Evolutionary conservation across 2,797 vertebrate species (phyloP), one percentile per base, ranked within the genome.

Genomic region (Pelobates cultripes): DNA sequence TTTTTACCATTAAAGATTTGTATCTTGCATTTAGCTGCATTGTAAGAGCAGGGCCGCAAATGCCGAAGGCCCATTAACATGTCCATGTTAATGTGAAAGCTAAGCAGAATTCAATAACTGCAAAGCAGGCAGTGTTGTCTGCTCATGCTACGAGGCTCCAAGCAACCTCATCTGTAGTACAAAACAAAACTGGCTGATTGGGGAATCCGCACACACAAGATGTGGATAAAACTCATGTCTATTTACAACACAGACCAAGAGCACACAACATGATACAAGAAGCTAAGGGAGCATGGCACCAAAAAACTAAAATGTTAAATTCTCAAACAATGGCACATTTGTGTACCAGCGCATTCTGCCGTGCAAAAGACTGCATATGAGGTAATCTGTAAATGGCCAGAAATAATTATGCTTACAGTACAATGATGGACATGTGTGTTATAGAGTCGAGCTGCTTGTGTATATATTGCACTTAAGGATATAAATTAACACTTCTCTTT

Each of bases 321-420:
- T 85, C 43, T 82, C 81, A 86, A 83, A 0, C 82, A 88, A 87
- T 90, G 90, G 91, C 90, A 93, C 86, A 17, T 79, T 86, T 45
- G 4, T 61, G 86, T 91, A 87, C 84, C 89, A 79, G 69, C 89
- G 89, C 86, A 88, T 79, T 83, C 77, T 86, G 85, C 87, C 87
- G 89, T 93, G 91, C 92, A 93, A 91, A 89, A 81, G 86, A 79
- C 87, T 85, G 87, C 88, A 85, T 86, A 80, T 89, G 93, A 93
- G 92, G 93, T 93, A 85, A 86, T 86, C 88, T 4, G 17, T 67
- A 61, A 83, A 79, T 85, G 86, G 89, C 87, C 89, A 92, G 88
- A 87, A 86, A 86, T 89, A 88, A 82, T 88, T 87, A 72, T 68
- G 72, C 4, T 45, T 73, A 75, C 75, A 81, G 85, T 87, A 87